These are phyloP conservation scores for Cephus nigrinus DNA, from an alignment of 2,888 invertebrate species.

Conservation along the genomic window DNA sequence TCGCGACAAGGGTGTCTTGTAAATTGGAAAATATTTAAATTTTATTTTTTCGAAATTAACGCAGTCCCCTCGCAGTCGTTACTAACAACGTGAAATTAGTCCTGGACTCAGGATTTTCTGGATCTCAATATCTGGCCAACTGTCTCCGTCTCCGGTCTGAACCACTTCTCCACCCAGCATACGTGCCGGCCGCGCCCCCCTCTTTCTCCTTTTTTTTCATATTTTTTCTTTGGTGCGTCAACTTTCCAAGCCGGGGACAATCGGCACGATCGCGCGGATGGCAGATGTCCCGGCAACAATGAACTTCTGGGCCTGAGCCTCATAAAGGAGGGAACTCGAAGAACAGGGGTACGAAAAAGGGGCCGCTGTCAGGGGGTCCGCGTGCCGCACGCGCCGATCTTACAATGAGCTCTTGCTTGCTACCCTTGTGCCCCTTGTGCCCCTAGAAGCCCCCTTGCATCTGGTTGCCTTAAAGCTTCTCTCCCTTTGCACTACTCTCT, in stretches of 20 bases:
- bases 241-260: conserved; percentile 59
- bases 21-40: not conserved
- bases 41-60: not conserved
- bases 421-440: conserved; percentile 47
- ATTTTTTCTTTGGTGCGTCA: not conserved
- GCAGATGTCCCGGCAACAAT: conserved; percentile 66
- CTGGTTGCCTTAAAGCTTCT: conserved; percentile 55
- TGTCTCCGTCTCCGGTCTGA: not conserved
- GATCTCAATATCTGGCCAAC: not conserved
- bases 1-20: not conserved
- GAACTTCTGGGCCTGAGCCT: conserved; percentile 32
- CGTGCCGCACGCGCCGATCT: conserved; percentile 65
- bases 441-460: conserved; percentile 43
- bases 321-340: conserved; percentile 55
- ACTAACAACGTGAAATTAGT: not conserved
- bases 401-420: conserved; percentile 62
- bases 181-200: not conserved
- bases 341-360: conserved; percentile 39
- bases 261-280: conserved; percentile 57
- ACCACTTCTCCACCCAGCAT: not conserved
- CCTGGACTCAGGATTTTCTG: not conserved
- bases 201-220: not conserved
- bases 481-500: conserved; percentile 29
- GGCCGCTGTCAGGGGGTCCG: conserved; percentile 49
- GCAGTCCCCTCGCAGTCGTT: not conserved